Conservation (phyloP, 2,888 invertebrate species). For the Tinea pellionella region DNA sequence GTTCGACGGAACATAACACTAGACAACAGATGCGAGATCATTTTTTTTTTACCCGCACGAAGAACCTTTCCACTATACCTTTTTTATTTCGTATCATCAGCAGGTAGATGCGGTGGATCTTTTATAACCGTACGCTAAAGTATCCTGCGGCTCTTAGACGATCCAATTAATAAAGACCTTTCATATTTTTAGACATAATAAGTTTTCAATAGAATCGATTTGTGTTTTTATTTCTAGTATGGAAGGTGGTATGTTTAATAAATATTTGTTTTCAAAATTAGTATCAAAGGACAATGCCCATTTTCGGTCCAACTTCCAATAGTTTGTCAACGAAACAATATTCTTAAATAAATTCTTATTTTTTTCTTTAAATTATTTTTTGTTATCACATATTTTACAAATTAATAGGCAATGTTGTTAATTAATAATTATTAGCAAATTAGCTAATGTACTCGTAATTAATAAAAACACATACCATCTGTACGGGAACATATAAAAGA, state of each 20-base stretch:
- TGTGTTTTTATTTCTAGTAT: neutral
- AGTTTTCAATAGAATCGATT: neutral
- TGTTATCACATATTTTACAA: too few species aligned
- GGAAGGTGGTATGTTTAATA: neutral
- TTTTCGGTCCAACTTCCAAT: too few species aligned
- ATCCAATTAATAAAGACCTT: conserved; percentile 40
- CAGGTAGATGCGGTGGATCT: conserved; percentile 29
- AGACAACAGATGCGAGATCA: conserved; percentile 20
- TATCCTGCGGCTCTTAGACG: conserved; percentile 36
- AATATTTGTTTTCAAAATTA: neutral
- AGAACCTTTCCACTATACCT: conserved; percentile 17
- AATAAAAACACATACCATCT: too few species aligned
- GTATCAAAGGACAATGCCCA: too few species aligned
- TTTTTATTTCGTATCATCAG: conserved; percentile 37
- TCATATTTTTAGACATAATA: conserved; percentile 5
- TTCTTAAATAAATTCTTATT: too few species aligned
- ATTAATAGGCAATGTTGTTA: too few species aligned
- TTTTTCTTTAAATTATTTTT: too few species aligned
- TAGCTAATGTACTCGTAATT: too few species aligned
- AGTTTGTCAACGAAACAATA: too few species aligned
- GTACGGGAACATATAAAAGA: too few species aligned
- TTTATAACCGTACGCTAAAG: conserved; percentile 11
- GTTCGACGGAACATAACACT: conserved; percentile 28
- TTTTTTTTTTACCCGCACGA: conserved; percentile 7
- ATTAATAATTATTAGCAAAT: too few species aligned